Conservation (phyloP, 2,888 invertebrate species). For the Harpagoxenus sublaevis region DNA sequence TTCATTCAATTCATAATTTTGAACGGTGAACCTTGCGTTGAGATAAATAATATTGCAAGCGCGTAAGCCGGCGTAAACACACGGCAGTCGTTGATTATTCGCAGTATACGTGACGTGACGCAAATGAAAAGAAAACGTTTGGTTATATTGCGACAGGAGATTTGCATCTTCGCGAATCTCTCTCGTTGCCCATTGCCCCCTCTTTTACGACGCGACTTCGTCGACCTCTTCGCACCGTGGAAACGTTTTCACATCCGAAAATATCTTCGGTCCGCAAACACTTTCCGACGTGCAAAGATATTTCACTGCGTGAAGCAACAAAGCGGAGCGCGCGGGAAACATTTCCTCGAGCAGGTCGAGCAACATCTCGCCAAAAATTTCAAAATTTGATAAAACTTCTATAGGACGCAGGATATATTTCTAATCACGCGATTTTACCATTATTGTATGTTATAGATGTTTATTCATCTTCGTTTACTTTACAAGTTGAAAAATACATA, state of each 20-base stretch:
- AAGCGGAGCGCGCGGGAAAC: constrained; percentile 65
- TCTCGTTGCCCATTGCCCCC: constrained; percentile 59
- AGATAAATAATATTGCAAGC: constrained; percentile 8
- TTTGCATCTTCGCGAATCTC: constrained; percentile 49
- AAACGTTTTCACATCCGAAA: constrained; percentile 72
- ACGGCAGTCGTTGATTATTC: constrained; percentile 19
- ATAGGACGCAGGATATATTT: neutral
- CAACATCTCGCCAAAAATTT: constrained; percentile 1
- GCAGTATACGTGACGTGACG: constrained; percentile 25
- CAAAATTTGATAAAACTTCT: neutral
- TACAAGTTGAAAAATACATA: neutral
- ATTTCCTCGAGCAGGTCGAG: neutral
- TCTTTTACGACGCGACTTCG: constrained; percentile 60
- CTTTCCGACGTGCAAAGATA: constrained; percentile 74
- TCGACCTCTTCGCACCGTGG: constrained; percentile 67
- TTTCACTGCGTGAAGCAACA: constrained; percentile 71
- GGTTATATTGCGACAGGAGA: constrained; percentile 40
- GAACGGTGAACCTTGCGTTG: neutral
- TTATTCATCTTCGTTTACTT: neutral
- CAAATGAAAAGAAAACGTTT: constrained; percentile 40
- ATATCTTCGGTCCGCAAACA: constrained; percentile 72
- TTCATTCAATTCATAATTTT: constrained; percentile 7
- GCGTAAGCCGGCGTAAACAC: neutral
- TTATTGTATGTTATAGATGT: neutral
- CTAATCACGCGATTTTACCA: neutral